Evolutionary conservation across 2,888 invertebrate genomes (phyloP).

Genomic region (Hoplodrina blanda): DNA sequence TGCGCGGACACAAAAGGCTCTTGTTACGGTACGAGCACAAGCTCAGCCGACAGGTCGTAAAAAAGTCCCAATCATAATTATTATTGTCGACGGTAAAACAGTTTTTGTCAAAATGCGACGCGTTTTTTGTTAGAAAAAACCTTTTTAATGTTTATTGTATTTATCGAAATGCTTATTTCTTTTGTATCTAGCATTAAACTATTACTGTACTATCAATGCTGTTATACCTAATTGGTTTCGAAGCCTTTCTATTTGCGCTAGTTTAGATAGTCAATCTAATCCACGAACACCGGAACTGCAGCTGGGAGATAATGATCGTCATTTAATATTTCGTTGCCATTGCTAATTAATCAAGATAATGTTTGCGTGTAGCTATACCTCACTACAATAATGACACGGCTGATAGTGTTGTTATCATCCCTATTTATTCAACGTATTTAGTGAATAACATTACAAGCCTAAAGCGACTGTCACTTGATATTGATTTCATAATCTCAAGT

Average conservation of each 20-base stretch:
- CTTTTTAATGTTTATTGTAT: conserved; percentile 48
- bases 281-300: conserved; percentile 9
- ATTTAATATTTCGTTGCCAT: background rate
- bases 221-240: conserved; percentile 40
- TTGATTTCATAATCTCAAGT: too few relatives aligned
- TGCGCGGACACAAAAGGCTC: conserved; percentile 37
- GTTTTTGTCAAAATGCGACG: conserved; percentile 48
- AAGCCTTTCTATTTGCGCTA: conserved; percentile 30
- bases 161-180: conserved; percentile 47
- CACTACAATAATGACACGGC: background rate
- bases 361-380: background rate
- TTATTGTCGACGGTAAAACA: conserved; percentile 51
- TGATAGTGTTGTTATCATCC: conserved; percentile 2
- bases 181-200: conserved; percentile 33
- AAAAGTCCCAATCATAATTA: conserved; percentile 7
- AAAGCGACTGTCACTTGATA: too few relatives aligned
- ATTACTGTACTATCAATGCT: conserved; percentile 25
- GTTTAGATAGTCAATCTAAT: conserved; percentile 33
- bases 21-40: conserved; percentile 49
- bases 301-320: conserved; percentile 23
- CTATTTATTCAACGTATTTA: too few relatives aligned
- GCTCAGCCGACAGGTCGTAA: conserved; percentile 28
- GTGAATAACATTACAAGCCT: too few relatives aligned
- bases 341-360: conserved; percentile 18
- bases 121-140: conserved; percentile 45